Evolutionary conservation across 2,888 invertebrate species (phyloP).

Genomic region (Drosophila meridionalis): DNA sequence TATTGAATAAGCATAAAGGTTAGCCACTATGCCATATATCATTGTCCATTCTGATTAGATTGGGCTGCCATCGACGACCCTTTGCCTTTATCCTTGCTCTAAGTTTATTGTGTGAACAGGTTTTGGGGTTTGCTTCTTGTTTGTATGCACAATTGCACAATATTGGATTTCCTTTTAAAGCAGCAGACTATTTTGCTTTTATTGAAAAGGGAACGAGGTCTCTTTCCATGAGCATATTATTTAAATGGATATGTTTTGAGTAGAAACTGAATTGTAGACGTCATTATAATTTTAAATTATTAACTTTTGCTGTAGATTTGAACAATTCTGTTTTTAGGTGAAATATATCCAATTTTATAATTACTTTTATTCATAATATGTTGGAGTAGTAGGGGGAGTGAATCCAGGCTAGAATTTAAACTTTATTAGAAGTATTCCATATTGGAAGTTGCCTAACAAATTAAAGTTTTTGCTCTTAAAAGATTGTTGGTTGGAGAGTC

Average conservation of each 20-base stretch:
- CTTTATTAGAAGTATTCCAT: too few species aligned
- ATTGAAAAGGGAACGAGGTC: background rate
- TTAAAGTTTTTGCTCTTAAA: too few species aligned
- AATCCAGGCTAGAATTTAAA: too few species aligned
- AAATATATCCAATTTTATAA: too few species aligned
- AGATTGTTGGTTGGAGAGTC: too few species aligned
- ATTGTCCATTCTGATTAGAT: slow-evolving; percentile 44
- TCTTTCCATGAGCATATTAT: background rate
- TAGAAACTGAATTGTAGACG: background rate
- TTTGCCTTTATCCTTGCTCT: background rate
- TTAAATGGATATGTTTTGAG: background rate
- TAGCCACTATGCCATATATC: slow-evolving; percentile 47
- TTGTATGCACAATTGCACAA: slow-evolving; percentile 13
- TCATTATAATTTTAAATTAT: background rate
- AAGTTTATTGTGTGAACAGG: background rate
- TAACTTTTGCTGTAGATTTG: background rate
- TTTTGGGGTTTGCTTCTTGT: background rate
- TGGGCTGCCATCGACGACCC: slow-evolving; percentile 3
- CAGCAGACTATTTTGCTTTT: background rate
- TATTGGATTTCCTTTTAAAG: background rate
- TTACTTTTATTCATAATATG: too few species aligned
- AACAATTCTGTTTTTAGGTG: too few species aligned
- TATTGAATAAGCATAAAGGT: slow-evolving; percentile 52
- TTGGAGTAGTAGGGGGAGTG: too few species aligned
- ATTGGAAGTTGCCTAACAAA: too few species aligned